Conservation (phyloP, 1,140 invertebrate genomes). For the Plutomurus gul region DNA sequence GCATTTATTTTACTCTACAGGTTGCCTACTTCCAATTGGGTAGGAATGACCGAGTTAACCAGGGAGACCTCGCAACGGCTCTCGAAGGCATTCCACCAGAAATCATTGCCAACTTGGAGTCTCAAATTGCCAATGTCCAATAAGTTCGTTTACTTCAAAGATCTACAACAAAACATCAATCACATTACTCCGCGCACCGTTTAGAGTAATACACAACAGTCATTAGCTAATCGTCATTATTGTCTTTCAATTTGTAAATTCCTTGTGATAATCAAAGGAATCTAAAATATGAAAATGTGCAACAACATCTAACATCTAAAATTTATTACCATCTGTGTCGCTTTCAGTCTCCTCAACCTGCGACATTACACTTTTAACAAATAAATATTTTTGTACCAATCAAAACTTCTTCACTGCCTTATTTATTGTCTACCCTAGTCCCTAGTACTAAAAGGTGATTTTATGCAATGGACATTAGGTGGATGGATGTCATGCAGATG, state of each 20-base stretch:
- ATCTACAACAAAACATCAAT: too few relatives aligned
- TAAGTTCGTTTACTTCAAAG: neutral
- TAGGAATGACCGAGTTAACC: constrained; percentile 40
- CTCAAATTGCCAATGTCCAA: constrained; percentile 44
- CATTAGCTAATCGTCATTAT: too few relatives aligned
- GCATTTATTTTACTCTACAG: neutral
- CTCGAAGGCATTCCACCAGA: constrained; percentile 43
- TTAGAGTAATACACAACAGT: too few relatives aligned
- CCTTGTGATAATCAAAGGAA: too few relatives aligned
- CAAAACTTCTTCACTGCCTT: neutral
- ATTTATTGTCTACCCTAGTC: too few relatives aligned
- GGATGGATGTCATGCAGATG: too few relatives aligned
- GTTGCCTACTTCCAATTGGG: constrained; percentile 45
- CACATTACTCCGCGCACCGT: too few relatives aligned
- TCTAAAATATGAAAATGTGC: neutral
- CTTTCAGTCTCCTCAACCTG: constrained; percentile 8
- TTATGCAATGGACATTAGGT: too few relatives aligned
- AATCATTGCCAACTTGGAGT: constrained; percentile 47
- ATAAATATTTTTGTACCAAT: constrained; percentile 11
- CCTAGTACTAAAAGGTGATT: too few relatives aligned
- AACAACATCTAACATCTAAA: neutral
- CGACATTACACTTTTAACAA: neutral
- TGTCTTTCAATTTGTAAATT: too few relatives aligned
- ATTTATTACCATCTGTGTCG: neutral
- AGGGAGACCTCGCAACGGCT: constrained; percentile 39